These are phyloP conservation scores for Malurus splendens DNA, from an alignment of 2,797 vertebrate genomes.

Conservation along the genomic window DNA sequence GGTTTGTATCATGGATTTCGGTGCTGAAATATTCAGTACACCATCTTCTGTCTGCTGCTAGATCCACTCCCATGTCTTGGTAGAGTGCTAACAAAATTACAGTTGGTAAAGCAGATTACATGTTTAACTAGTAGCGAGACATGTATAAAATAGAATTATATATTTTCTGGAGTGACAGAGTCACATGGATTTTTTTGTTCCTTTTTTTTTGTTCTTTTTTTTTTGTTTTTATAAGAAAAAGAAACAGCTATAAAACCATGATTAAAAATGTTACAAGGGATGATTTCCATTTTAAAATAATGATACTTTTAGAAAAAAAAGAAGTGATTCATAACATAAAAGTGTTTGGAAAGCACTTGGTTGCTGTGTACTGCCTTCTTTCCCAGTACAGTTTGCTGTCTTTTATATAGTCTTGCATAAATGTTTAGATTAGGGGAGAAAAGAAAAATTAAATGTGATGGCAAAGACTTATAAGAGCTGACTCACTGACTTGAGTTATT, in stretches of 20 bases:
- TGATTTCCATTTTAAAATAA: constrained; percentile 54
- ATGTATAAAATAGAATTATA: constrained; percentile 58
- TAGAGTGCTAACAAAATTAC: constrained; percentile 52
- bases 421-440: constrained; percentile 57
- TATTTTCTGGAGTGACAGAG: constrained; percentile 42
- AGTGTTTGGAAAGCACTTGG: constrained; percentile 51
- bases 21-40: constrained; percentile 61
- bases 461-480: constrained; percentile 62
- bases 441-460: constrained; percentile 53
- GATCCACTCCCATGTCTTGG: constrained; percentile 12
- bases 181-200: constrained; percentile 5
- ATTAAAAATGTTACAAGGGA: constrained; percentile 55
- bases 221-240: constrained; percentile 58
- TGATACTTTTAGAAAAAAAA: constrained; percentile 19
- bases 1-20: constrained; percentile 61
- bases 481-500: constrained; percentile 66
- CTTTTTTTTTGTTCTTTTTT: not conserved
- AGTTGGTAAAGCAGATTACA: constrained; percentile 59
- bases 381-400: constrained; percentile 43
- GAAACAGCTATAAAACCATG: constrained; percentile 64
- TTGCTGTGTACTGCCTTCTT: constrained; percentile 53
- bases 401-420: constrained; percentile 65
- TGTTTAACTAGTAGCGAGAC: constrained; percentile 60
- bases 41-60: constrained; percentile 41
- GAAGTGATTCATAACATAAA: constrained; percentile 14